These are phyloP conservation scores for Amphibalanus amphitrite DNA, from an alignment of 1,140 invertebrate genomes.

Conservation along the genomic window DNA sequence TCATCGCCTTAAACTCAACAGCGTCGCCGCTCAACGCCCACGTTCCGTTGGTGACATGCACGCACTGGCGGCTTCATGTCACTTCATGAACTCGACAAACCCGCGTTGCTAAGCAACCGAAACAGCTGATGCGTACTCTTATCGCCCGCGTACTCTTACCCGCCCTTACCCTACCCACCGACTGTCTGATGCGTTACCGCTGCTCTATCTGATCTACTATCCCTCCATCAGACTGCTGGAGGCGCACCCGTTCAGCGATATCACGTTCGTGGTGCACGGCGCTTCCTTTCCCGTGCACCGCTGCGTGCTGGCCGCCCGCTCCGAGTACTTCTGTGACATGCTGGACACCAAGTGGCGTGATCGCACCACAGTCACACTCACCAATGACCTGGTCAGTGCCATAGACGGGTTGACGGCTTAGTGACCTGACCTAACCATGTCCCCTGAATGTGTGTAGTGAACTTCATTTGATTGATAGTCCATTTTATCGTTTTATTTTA, in stretches of 20 bases:
- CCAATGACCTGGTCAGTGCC: constrained; percentile 24
- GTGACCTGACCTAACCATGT: neutral
- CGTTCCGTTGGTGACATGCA: too few relatives aligned
- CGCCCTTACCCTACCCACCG: too few relatives aligned
- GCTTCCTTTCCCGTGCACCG: constrained; percentile 27
- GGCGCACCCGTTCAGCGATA: constrained; percentile 26
- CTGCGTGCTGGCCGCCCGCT: constrained; percentile 30
- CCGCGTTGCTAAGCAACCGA: too few relatives aligned
- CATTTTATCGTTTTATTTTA: too few relatives aligned
- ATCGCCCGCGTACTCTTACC: too few relatives aligned
- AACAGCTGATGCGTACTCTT: too few relatives aligned
- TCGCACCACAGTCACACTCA: constrained; percentile 23
- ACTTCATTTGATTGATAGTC: too few relatives aligned
- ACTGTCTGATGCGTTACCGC: too few relatives aligned
- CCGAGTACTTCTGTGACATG: constrained; percentile 29
- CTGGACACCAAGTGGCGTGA: constrained; percentile 29
- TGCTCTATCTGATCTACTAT: constrained; percentile 6
- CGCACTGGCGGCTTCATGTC: too few relatives aligned
- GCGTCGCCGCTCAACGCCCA: too few relatives aligned
- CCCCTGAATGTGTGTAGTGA: neutral
- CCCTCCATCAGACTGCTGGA: constrained; percentile 27
- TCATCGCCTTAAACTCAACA: too few relatives aligned
- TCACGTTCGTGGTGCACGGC: constrained; percentile 29
- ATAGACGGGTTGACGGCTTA: neutral
- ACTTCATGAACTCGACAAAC: too few relatives aligned